These are phyloP conservation scores for Campaea margaritaria DNA, from an alignment of 2,888 invertebrate species.

Conservation along the genomic window DNA sequence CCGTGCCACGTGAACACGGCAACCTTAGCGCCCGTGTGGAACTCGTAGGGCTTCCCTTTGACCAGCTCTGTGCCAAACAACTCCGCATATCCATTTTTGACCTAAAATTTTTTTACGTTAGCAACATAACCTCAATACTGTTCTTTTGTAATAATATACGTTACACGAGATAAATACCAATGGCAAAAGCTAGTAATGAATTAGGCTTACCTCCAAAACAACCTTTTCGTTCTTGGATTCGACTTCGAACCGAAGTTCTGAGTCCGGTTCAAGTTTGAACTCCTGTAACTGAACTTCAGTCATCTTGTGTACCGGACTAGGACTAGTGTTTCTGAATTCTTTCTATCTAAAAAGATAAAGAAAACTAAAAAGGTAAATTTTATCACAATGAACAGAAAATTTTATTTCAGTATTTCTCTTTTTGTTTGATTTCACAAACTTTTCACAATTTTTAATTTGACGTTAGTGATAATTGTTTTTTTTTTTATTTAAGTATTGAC, in stretches of 20 bases:
- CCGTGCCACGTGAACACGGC: constrained; percentile 99
- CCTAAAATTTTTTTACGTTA: constrained; percentile 73
- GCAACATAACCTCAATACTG: constrained; percentile 22
- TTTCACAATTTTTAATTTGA: too few species aligned
- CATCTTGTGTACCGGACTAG: constrained; percentile 54
- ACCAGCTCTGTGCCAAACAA: constrained; percentile 98
- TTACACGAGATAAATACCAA: too few species aligned
- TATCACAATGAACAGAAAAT: too few species aligned
- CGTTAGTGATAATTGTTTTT: too few species aligned
- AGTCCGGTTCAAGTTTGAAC: constrained; percentile 93
- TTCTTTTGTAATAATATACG: neutral
- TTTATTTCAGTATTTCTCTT: too few species aligned
- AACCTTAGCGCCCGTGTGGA: constrained; percentile 95
- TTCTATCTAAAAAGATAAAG: too few species aligned
- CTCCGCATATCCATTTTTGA: constrained; percentile 96
- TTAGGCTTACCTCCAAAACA: constrained; percentile 87
- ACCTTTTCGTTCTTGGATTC: constrained; percentile 95
- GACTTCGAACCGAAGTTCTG: constrained; percentile 97
- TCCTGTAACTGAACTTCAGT: constrained; percentile 86
- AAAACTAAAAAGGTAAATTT: too few species aligned
- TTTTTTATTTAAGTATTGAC: too few species aligned
- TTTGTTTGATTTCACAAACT: too few species aligned
- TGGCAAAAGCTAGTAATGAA: neutral
- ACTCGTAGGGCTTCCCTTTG: constrained; percentile 95
- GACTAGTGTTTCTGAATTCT: too few species aligned